Evolutionary conservation across 2,113 vertebrate species (phyloP), one percentile per base, ranked within the genome.

Genomic region (Nyctereutes procyonoides): DNA sequence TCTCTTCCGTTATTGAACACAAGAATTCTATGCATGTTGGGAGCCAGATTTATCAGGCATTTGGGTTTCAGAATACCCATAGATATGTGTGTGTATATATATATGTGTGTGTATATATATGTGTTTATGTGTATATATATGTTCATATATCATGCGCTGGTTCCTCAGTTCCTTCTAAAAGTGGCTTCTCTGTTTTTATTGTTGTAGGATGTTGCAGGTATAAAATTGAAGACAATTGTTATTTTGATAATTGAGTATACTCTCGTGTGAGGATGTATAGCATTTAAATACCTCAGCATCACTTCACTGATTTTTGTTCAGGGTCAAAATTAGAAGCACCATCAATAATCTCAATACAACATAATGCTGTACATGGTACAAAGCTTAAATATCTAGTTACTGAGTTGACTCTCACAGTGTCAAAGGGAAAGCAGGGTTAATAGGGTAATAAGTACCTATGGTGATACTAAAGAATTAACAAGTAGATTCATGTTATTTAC

Each of bases 381-480:
- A 95, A 97, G 73, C 89, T 97, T 96, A 97, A 98, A 91, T 96
- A 98, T 88, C 96, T 97, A 93, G 85, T 97, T 10, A 32, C 80
- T 86, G 58, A 73, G n/a, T 26, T 56, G 90, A 92, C 73, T 80
- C 67, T 90, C 85, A 38, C 5, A 97, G 20, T 60, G 28, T 63
- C 90, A 97, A 87, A 1, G 4, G 89, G 88, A 94, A 98, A 90
- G 8, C 17, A 88, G 14, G 85, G n/a, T 77, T 97, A 96, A 87
- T 79, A 73, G 48, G 48, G 60, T 95, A 90, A 87, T 93, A 74
- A 96, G n/a, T 74, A 89, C 4, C 17, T 76, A 26, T 43, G 24
- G 13, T 76, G 17, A 88, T 65, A 83, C 20, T 85, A 48, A 56
- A 93, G 3, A 80, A 74, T 80, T 87, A 94, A 80, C 32, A 71